phyloP scores from a whole-genome alignment of 2,113 vertebrate genomes.

The Mesembrinibis cayennensis region DNA sequence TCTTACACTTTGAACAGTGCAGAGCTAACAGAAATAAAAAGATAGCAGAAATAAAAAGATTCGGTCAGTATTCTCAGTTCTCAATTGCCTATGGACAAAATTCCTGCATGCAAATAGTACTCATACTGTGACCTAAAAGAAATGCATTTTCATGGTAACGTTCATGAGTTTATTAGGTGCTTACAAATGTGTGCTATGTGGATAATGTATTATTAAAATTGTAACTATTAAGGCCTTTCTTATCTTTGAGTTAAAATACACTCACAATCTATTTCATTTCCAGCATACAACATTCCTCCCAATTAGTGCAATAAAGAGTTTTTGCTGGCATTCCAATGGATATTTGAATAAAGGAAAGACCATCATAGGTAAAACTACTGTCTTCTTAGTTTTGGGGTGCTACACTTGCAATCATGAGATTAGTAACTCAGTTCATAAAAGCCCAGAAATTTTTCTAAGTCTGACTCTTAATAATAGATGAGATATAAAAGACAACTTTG shows the following conservation, averaged over 20 bases:
- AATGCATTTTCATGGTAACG: background rate
- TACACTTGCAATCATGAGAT: background rate
- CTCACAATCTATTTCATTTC: background rate
- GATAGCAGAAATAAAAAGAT: background rate
- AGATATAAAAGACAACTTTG: background rate
- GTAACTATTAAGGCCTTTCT: background rate
- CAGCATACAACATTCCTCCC: background rate
- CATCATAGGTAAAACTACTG: background rate
- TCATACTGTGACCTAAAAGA: background rate
- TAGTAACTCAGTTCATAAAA: background rate
- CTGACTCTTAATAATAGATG: background rate
- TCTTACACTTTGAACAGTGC: background rate
- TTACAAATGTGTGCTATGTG: background rate
- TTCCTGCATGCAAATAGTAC: background rate
- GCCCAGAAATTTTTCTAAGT: background rate
- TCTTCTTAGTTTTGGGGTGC: background rate
- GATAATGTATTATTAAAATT: background rate
- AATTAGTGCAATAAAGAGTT: background rate
- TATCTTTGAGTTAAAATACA: background rate
- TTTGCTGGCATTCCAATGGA: background rate
- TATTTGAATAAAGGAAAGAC: background rate
- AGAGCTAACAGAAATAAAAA: background rate
- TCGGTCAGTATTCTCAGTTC: background rate
- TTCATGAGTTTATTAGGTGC: background rate
- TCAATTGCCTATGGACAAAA: background rate